Conservation (phyloP, 2,888 invertebrate genomes). For the Strigamia transsilvanica region DNA sequence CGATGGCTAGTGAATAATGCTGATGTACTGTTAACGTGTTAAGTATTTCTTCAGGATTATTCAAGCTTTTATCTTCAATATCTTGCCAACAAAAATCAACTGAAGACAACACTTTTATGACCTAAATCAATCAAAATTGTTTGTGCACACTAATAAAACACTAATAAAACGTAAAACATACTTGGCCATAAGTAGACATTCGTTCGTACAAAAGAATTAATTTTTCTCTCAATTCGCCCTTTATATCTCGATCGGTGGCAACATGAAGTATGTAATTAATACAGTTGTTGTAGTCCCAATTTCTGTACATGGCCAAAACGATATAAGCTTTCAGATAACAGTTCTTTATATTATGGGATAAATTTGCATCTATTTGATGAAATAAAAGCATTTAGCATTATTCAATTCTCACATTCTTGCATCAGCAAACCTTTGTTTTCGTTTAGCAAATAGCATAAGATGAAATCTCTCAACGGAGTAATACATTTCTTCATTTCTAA, state of each 20-base stretch:
- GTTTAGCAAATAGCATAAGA: not conserved
- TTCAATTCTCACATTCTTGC: not conserved
- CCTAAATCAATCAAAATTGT: not conserved
- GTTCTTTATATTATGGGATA: not conserved
- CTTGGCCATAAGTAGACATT: not conserved
- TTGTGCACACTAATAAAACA: not conserved
- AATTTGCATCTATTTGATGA: not conserved
- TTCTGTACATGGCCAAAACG: not conserved
- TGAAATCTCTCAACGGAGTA: not conserved
- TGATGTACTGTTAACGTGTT: not conserved
- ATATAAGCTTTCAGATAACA: not conserved
- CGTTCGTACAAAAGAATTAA: not conserved
- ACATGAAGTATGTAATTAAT: not conserved
- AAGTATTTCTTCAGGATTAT: slow-evolving; percentile 15
- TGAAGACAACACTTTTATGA: not conserved
- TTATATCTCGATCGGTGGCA: not conserved
- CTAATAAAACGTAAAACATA: not conserved
- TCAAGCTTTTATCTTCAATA: slow-evolving; percentile 18
- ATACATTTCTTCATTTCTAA: not conserved
- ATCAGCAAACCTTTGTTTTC: not conserved
- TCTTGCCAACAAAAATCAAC: slow-evolving; percentile 11
- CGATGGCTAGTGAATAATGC: not conserved
- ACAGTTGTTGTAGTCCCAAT: not conserved
- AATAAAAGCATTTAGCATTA: not conserved
- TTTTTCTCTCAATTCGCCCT: not conserved